These are phyloP conservation scores for Fragum sueziense DNA, from an alignment of 2,888 invertebrate genomes.

Conservation along the genomic window DNA sequence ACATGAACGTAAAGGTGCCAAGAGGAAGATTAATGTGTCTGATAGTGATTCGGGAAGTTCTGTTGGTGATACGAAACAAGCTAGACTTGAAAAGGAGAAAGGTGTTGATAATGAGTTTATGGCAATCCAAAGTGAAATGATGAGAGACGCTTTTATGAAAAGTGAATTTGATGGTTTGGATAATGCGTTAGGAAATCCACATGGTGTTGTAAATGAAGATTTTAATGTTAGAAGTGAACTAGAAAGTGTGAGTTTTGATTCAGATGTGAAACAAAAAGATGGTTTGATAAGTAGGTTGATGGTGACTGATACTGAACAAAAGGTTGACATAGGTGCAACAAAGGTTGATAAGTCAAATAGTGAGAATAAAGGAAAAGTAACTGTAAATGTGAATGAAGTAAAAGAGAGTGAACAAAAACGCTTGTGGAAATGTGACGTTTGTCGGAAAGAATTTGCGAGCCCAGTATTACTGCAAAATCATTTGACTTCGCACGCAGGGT, in stretches of 20 bases:
- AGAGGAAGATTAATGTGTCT: slow-evolving; percentile 27
- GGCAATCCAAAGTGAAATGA: slow-evolving; percentile 5
- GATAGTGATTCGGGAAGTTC: slow-evolving; percentile 17
- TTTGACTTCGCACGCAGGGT: slow-evolving; percentile 40
- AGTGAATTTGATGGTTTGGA: background rate
- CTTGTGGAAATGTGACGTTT: slow-evolving; percentile 45
- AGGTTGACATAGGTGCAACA: background rate
- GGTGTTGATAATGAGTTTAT: slow-evolving; percentile 2
- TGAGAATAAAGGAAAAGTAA: slow-evolving; percentile 2
- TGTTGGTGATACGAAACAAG: slow-evolving; percentile 13
- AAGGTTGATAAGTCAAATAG: background rate
- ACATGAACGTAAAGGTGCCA: slow-evolving; percentile 34
- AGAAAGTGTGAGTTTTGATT: background rate
- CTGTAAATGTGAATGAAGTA: background rate
- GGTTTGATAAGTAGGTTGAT: background rate
- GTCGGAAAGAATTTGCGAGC: slow-evolving; percentile 50
- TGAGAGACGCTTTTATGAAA: background rate
- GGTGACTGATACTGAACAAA: background rate
- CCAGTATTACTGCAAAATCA: slow-evolving; percentile 45
- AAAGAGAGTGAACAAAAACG: slow-evolving; percentile 18
- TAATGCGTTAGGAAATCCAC: background rate
- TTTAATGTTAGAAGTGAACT: background rate
- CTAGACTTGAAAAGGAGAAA: slow-evolving; percentile 11
- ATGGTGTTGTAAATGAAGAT: background rate
- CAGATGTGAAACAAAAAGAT: background rate